Evolutionary conservation across 2,888 invertebrate species (phyloP).

Genomic region (Nebria salina): DNA sequence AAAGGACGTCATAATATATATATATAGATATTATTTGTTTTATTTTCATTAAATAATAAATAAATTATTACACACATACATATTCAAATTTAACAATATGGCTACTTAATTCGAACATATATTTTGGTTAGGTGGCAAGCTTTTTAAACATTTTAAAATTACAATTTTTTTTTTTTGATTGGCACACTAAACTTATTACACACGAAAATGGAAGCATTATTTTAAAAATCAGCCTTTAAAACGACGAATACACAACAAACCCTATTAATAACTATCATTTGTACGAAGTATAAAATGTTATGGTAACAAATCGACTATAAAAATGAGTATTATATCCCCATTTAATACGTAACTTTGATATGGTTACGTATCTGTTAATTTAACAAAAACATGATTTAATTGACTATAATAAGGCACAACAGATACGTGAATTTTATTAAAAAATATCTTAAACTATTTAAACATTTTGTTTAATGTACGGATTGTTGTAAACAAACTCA

Average conservation of each 20-base stretch:
- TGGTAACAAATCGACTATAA: background rate
- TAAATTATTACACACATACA: background rate
- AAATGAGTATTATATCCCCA: background rate
- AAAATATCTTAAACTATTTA: background rate
- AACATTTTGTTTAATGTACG: background rate
- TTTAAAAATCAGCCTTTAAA: constrained; percentile 23
- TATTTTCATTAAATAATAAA: background rate
- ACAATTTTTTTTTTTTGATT: background rate
- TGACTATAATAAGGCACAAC: background rate
- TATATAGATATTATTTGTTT: background rate
- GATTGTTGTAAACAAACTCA: background rate
- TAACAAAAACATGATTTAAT: background rate
- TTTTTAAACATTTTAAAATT: constrained; percentile 23
- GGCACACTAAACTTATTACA: constrained; percentile 7
- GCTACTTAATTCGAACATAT: background rate
- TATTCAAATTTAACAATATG: constrained; percentile 10
- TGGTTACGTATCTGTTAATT: background rate
- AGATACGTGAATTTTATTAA: background rate
- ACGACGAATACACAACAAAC: background rate
- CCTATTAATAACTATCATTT: background rate
- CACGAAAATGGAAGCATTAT: background rate
- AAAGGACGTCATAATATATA: constrained; percentile 34
- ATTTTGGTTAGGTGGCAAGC: background rate
- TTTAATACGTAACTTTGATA: background rate
- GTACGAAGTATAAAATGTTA: background rate